phyloP scores from a whole-genome alignment of 2,797 vertebrate genomes.

The Lacerta agilis region DNA sequence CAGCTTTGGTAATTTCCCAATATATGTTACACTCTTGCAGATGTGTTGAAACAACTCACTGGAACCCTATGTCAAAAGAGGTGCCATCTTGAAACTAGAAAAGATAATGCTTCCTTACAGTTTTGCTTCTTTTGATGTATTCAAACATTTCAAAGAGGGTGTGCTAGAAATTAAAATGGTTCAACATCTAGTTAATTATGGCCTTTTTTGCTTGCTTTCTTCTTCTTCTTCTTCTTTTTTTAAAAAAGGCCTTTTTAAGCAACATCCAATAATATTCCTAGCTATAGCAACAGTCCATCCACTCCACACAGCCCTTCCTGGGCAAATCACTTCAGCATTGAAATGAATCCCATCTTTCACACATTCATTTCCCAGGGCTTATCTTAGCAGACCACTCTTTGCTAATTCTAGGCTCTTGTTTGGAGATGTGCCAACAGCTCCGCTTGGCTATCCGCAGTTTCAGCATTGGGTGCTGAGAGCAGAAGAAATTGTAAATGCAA shows the following conservation, averaged over 20 bases:
- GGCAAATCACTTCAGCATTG: conserved; percentile 52
- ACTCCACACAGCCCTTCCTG: not conserved
- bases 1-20: not conserved
- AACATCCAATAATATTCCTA: conserved; percentile 55
- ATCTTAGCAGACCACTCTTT: conserved; percentile 67
- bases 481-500: conserved; percentile 62
- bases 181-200: conserved; percentile 69
- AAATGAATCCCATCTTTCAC: conserved; percentile 45
- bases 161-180: conserved; percentile 62
- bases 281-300: conserved; percentile 45
- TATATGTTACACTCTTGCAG: not conserved
- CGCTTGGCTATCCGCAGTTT: conserved; percentile 62
- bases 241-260: conserved; percentile 50
- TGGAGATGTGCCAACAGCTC: conserved; percentile 59
- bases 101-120: conserved; percentile 37
- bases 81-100: conserved; percentile 27
- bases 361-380: conserved; percentile 64
- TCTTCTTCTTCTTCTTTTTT: not conserved
- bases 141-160: conserved; percentile 38
- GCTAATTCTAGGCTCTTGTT: conserved; percentile 65
- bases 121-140: conserved; percentile 48
- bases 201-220: not conserved
- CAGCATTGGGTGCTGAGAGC: conserved; percentile 65
- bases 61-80: not conserved
- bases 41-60: not conserved